Conservation (phyloP, 2,888 invertebrate species). For the Carterocephalus palaemon region DNA sequence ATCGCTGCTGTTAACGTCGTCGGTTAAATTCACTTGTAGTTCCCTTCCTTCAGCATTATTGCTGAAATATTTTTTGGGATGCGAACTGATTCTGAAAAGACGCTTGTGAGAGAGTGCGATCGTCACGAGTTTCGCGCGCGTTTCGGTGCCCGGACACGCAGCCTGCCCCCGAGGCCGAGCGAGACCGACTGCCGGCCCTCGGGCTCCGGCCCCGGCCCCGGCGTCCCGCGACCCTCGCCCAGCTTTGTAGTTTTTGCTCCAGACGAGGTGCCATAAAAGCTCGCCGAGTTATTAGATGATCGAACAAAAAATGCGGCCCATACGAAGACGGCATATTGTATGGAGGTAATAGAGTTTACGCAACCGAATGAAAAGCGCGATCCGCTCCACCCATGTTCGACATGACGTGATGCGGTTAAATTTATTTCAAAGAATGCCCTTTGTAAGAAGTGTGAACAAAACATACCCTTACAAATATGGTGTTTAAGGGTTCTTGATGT, state of each 20-base stretch:
- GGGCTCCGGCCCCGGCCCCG: conserved; percentile 35
- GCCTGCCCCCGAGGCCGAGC: conserved; percentile 39
- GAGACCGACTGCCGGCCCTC: conserved; percentile 55
- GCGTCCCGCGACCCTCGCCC: conserved; percentile 68
- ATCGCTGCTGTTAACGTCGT: conserved; percentile 50
- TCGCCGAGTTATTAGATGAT: conserved; percentile 72
- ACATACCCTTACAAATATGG: conserved; percentile 27
- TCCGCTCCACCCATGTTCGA: conserved; percentile 55
- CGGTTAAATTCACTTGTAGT: conserved; percentile 41
- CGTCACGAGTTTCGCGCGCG: conserved; percentile 19
- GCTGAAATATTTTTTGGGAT: conserved; percentile 15
- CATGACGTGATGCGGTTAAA: conserved; percentile 64
- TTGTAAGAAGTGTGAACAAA: conserved; percentile 69
- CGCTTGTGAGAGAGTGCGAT: conserved; percentile 16
- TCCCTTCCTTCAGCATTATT: conserved; percentile 39
- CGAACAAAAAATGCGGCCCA: conserved; percentile 64
- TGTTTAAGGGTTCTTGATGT: conserved; percentile 19
- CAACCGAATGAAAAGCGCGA: conserved; percentile 52
- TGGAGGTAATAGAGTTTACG: conserved; percentile 64
- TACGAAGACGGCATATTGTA: conserved; percentile 62
- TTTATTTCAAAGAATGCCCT: conserved; percentile 57
- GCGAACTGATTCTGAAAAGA: conserved; percentile 27
- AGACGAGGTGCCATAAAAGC: conserved; percentile 76
- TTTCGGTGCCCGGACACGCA: conserved; percentile 27
- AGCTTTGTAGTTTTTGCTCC: conserved; percentile 78